Base-by-base conservation (phyloP, 2,797 vertebrate species). In the Leucoraja ocellata region DNA sequence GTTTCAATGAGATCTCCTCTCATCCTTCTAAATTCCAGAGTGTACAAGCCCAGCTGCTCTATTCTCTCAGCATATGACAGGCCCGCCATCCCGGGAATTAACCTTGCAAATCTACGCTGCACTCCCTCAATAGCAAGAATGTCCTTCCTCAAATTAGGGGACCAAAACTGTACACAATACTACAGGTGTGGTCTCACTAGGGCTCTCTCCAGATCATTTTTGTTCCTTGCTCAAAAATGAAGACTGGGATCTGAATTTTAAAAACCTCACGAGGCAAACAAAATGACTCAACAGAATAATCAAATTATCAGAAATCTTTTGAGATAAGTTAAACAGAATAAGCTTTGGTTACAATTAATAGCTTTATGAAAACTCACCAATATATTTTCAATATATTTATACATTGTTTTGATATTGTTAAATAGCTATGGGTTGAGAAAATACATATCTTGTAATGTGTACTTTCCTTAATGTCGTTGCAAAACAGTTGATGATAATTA, bases 271-370 rank as follows among this genome's bases (percentile, higher is more conserved):
- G 54, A 84, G 81, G 54, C 58, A 84, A 84, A 23, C 10, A 61
- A 84, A 84, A 58, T 83, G 46, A 11, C 54, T 28, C 4, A 58
- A 61, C 28, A 25, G 46, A 83, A 58, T 58, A 83, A 84, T 84
- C 23, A 84, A 84, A 84, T 84, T 61, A 84, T 84, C 81, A 61
- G 54, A n/a, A 61, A 28, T 28, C 28, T 83, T 28, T 61, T 84
- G 25, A 61, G 10, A 61, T 61, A 84, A 73, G 61, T 61, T 28
- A 84, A 61, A 14, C 81, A 61, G 61, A 84, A n/a, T 84, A 84
- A 84, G 54, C 54, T n/a, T 84, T 61, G 54, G 61, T 84, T 84
- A 61, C 14, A 84, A 54, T n/a, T 84, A 84, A 84, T 61, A 84
- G 21, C 80, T 61, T 61, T 25, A 84, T 84, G 54, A 25, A 84